Conservation (phyloP, 1,140 invertebrate genomes). For the Anastrepha ludens region DNA sequence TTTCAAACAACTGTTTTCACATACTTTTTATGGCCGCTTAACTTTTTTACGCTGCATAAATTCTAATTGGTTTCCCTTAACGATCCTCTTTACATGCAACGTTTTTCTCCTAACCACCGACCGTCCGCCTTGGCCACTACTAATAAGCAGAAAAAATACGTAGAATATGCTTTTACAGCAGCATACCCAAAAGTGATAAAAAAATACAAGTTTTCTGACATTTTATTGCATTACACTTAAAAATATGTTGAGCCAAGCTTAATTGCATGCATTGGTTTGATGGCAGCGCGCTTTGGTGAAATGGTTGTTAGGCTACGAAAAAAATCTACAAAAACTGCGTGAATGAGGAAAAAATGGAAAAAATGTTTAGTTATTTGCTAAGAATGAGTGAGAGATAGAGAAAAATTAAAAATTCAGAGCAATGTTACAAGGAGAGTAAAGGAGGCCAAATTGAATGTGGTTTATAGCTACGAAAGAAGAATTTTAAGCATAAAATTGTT, state of each 20-base stretch:
- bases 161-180: not conserved
- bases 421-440: no score
- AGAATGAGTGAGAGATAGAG: no score
- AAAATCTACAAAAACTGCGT: not conserved
- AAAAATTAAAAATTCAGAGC: no score
- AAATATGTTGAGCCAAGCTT: not conserved
- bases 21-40: not conserved
- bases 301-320: not conserved
- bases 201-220: not conserved
- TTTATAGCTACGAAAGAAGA: no score
- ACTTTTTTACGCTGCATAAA: slow-evolving; percentile 48
- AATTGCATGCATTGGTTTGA: slow-evolving; percentile 15
- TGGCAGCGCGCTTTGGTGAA: not conserved
- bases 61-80: slow-evolving; percentile 43
- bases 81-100: slow-evolving; percentile 9
- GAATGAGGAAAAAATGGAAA: not conserved
- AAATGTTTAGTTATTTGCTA: not conserved
- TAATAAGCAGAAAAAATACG: slow-evolving; percentile 30
- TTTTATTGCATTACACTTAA: slow-evolving; percentile 47
- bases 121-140: not conserved
- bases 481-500: no score
- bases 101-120: not conserved
- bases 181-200: not conserved
- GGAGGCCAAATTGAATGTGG: no score
- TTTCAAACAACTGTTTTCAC: not conserved